Conservation (phyloP, 1,140 invertebrate species). For the Drusus annulatus region DNA sequence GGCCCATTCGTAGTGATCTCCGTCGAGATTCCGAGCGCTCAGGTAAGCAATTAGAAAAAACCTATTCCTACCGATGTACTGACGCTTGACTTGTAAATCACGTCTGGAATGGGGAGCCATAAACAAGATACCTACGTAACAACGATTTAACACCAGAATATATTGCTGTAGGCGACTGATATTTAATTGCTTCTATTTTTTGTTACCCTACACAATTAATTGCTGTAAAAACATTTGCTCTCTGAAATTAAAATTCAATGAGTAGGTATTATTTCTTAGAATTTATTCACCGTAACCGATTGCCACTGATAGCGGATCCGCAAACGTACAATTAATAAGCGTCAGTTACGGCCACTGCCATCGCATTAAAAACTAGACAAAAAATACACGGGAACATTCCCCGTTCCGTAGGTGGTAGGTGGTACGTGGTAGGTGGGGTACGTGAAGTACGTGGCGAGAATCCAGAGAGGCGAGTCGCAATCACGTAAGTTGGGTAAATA, state of each 20-base stretch:
- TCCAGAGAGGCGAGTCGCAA: conserved; percentile 24
- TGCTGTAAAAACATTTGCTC: background rate
- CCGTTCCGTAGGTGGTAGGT: background rate
- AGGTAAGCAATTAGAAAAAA: too few species aligned
- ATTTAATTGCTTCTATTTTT: conserved; percentile 21
- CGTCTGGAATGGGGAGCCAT: too few species aligned
- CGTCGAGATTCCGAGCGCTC: too few species aligned
- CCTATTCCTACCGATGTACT: too few species aligned
- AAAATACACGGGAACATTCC: conserved; percentile 19
- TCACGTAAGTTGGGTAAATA: conserved; percentile 41
- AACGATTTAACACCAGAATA: too few species aligned
- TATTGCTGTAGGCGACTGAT: background rate
- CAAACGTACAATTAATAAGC: conserved; percentile 23
- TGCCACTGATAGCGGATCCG: background rate
- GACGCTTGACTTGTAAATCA: too few species aligned
- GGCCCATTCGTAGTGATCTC: too few species aligned
- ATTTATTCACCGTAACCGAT: conserved; percentile 29
- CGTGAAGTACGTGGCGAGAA: conserved; percentile 6
- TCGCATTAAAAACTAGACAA: background rate
- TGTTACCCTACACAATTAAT: background rate
- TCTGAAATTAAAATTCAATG: conserved; percentile 2
- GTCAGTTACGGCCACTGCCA: conserved; percentile 13
- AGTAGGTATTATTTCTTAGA: background rate
- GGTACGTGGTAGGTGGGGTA: background rate
- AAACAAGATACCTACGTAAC: too few species aligned